Conservation (phyloP, 2,797 vertebrate species). For the Podargus strigoides region DNA sequence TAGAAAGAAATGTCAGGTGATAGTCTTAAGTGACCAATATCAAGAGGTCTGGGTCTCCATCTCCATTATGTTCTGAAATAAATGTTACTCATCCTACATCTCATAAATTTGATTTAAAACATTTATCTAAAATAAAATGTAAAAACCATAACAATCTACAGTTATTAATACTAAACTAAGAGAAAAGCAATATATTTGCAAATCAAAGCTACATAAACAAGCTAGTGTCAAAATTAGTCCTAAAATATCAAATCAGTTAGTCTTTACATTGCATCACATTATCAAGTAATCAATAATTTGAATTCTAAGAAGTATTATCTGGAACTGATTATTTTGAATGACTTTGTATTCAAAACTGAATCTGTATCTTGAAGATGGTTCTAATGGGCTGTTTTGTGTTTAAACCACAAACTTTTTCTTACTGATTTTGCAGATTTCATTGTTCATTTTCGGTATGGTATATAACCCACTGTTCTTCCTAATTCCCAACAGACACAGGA, state of each 20-base stretch:
- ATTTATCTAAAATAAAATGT: neutral
- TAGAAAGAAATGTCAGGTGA: neutral
- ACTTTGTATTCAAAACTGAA: neutral
- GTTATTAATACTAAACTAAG: neutral
- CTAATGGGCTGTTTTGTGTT: neutral
- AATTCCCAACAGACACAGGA: neutral
- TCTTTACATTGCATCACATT: neutral
- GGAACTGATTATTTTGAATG: neutral
- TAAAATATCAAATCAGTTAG: neutral
- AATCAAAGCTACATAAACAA: neutral
- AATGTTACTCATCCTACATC: neutral
- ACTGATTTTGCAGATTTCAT: neutral
- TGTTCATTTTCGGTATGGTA: neutral
- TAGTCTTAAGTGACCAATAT: neutral
- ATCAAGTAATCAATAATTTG: neutral
- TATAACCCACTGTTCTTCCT: neutral
- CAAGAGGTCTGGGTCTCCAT: neutral
- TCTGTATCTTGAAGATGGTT: neutral
- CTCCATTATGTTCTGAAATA: neutral
- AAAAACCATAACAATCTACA: neutral
- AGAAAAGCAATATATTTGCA: neutral
- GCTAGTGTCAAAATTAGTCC: neutral
- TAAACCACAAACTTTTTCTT: neutral
- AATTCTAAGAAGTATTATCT: neutral
- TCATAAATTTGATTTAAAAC: neutral